Evolutionary conservation across 2,888 invertebrate genomes (phyloP), one percentile per base, ranked within the genome.

Genomic region (Lasioglossum marginatum): DNA sequence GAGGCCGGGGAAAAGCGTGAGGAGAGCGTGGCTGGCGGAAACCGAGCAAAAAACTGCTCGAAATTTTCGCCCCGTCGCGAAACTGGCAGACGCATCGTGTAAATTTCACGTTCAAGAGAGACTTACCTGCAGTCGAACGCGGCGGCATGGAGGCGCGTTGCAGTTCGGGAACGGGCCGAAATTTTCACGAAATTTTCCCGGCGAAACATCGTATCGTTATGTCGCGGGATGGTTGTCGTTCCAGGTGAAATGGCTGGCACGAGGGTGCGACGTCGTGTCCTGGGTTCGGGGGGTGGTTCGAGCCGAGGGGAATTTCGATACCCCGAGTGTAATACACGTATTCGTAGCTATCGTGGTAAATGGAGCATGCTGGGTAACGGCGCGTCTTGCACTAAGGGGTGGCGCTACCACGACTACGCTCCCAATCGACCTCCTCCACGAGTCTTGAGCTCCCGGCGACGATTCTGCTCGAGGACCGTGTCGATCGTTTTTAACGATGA

Each of bases 341-440:
- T 93, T 91, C 90, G 88, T 91, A 92, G 90, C 90, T 89, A 92
- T 92, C 91, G 87, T 77, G 85, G 93, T 92, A 92, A 93, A 93
- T 93, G 92, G 93, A 89, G 92, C 92, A 88, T 89, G 89, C 80
- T 74, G 92, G 87, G 88, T 91, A 92, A 92, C 92, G 90, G 84
- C 87, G 90, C 90, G 90, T 90, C 85, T 80, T 82, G 63, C 73
- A 57, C 68, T 77, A 82, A 87, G 77, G 81, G 82, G 68, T 72
- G 80, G 75, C 73, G 76, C 81, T 79, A 68, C 77, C 73, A 60
- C 79, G 84, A 72, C 27, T 72, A 70, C 79, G 63, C 60, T 52
- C 27, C 80, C 80, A 79, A 87, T 85, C 85, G 81, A 86, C 75
- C 85, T 75, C 63, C 76, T 77, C 70, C 83, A 79, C 79, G 86